phyloP scores from a whole-genome alignment of 2,113 vertebrate genomes.

The Dasyprocta punctata region DNA sequence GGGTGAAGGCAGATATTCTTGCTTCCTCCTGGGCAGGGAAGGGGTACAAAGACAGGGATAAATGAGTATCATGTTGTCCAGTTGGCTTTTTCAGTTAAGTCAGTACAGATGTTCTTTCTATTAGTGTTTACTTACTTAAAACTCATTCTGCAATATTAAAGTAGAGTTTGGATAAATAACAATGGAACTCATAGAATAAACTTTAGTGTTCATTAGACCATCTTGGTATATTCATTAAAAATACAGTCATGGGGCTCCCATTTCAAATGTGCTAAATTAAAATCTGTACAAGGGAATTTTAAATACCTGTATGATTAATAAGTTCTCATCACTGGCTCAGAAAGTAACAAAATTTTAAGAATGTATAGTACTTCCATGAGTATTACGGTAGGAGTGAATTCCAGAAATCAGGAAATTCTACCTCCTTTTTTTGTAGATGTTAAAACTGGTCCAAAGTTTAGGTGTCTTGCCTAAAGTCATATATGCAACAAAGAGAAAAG shows the following conservation, averaged over 20 bases:
- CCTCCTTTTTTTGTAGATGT: neutral
- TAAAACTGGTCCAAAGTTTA: constrained; percentile 20
- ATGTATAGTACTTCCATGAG: neutral
- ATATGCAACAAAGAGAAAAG: neutral
- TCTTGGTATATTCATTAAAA: neutral
- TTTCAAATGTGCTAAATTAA: constrained; percentile 18
- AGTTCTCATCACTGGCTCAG: neutral
- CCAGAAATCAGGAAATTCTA: neutral
- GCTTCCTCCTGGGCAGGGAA: neutral
- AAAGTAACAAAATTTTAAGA: constrained; percentile 9
- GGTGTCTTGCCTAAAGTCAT: neutral
- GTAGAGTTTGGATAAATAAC: neutral
- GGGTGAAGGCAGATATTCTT: neutral
- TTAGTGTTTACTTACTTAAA: constrained; percentile 19
- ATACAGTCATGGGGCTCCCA: neutral
- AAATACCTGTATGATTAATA: neutral
- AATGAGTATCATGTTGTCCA: neutral
- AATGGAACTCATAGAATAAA: neutral
- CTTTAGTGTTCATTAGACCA: neutral
- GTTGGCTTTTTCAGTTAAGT: neutral
- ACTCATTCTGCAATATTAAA: neutral
- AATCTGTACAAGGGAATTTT: neutral
- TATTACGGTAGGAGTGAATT: neutral
- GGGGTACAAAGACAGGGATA: neutral
- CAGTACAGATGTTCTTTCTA: neutral